These are phyloP conservation scores for Cydia fagiglandana DNA, from an alignment of 1,140 invertebrate genomes.

Conservation along the genomic window DNA sequence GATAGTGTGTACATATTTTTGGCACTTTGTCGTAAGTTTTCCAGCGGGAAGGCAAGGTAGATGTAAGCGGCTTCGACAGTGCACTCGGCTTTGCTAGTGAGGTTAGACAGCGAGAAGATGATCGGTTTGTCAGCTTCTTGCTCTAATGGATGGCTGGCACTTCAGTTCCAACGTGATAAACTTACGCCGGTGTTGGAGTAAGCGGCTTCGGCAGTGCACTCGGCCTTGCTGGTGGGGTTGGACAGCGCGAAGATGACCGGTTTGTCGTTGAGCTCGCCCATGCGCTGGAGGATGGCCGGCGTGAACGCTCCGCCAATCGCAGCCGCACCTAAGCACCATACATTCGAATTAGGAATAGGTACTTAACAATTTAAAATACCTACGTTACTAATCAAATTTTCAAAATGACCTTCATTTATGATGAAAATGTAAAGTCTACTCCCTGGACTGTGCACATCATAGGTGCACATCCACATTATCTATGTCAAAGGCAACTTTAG, in stretches of 20 bases:
- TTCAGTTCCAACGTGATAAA: slow-evolving; percentile 5
- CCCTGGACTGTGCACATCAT: no score
- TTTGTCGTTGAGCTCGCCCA: slow-evolving; percentile 87
- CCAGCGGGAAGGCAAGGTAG: no score
- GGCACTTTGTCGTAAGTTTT: not conserved
- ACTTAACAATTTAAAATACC: no score
- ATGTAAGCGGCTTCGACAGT: slow-evolving; percentile 95
- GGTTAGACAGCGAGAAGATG: slow-evolving; percentile 96
- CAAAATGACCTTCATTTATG: no score
- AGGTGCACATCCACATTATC: no score
- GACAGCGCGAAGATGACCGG: slow-evolving; percentile 97
- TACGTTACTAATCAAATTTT: no score
- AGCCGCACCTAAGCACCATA: slow-evolving; percentile 83
- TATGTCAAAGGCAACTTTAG: no score
- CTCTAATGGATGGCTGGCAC: no score
- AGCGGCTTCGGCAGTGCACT: slow-evolving; percentile 97
- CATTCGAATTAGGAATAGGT: slow-evolving; percentile 11
- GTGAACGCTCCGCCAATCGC: slow-evolving; percentile 93
- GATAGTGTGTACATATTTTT: no score
- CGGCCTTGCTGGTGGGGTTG: slow-evolving; percentile 97
- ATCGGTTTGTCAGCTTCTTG: not conserved
- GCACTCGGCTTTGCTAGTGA: slow-evolving; percentile 97
- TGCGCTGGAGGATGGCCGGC: slow-evolving; percentile 88
- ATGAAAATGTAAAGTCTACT: no score
- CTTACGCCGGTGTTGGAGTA: slow-evolving; percentile 90